A percentile compares a stretch with the other conserved stretches of the same genome.
These are phyloP conservation scores for Stramonita haemastoma DNA, from an alignment of 2,888 invertebrate species.

Conservation along the genomic window DNA sequence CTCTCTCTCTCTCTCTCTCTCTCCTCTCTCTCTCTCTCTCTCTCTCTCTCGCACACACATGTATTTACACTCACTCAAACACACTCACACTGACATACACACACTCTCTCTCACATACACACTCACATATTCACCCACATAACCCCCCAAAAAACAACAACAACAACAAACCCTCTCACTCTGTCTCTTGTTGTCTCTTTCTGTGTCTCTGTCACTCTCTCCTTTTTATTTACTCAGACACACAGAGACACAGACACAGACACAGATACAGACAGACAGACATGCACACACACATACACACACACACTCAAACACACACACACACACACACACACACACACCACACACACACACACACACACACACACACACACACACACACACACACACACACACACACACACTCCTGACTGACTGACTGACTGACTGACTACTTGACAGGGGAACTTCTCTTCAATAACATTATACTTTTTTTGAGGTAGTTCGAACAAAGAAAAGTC, in stretches of 20 bases:
- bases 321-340: slow-evolving; percentile 14
- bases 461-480: too few relatives aligned
- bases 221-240: background rate
- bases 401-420: too few relatives aligned
- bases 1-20: too few relatives aligned
- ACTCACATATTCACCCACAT: background rate
- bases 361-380: background rate
- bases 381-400: background rate
- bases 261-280: slow-evolving; percentile 6
- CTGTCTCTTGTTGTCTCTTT: too few relatives aligned
- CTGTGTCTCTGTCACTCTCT: background rate
- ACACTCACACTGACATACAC: background rate
- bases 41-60: too few relatives aligned
- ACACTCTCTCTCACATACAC: background rate
- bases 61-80: background rate
- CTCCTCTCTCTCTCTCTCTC: too few relatives aligned
- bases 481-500: too few relatives aligned
- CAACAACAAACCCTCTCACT: too few relatives aligned
- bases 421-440: too few relatives aligned
- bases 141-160: too few relatives aligned
- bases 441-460: too few relatives aligned
- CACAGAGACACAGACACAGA: background rate
- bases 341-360: slow-evolving; percentile 3
- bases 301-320: background rate
- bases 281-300: background rate